Evolutionary conservation across 2,888 invertebrate genomes (phyloP).

Genomic region (Vesta saturnalis): DNA sequence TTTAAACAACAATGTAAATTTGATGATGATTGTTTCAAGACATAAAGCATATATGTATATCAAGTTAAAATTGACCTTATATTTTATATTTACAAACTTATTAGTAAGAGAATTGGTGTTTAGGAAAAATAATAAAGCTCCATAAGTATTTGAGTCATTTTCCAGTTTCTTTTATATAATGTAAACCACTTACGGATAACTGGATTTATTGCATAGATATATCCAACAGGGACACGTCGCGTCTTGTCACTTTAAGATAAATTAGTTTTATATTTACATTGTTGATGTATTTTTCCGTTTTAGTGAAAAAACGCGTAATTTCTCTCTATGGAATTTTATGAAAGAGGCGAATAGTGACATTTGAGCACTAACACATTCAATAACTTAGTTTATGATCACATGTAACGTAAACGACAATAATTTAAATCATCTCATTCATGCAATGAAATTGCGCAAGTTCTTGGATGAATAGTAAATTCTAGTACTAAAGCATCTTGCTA

Average conservation of each 20-base stretch:
- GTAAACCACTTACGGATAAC: slow-evolving; percentile 8
- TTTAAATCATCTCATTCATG: slow-evolving; percentile 61
- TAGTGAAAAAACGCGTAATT: background rate
- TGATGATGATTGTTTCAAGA: too few species aligned
- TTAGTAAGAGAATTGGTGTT: too few species aligned
- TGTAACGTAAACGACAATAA: slow-evolving; percentile 52
- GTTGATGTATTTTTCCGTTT: too few species aligned
- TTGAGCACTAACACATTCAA: slow-evolving; percentile 29
- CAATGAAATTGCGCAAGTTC: slow-evolving; percentile 46
- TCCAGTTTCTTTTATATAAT: background rate
- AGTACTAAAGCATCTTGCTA: slow-evolving; percentile 40
- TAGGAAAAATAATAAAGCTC: too few species aligned
- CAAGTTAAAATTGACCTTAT: too few species aligned
- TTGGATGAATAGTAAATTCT: slow-evolving; percentile 42
- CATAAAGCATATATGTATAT: too few species aligned
- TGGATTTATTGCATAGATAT: slow-evolving; percentile 2
- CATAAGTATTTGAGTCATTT: background rate
- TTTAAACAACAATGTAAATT: too few species aligned
- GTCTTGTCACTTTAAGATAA: slow-evolving; percentile 1
- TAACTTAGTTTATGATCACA: slow-evolving; percentile 20
- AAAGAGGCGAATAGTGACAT: slow-evolving; percentile 10
- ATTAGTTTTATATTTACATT: background rate
- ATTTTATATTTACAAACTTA: too few species aligned
- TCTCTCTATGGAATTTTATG: background rate
- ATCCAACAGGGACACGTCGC: background rate